These are phyloP conservation scores for Strigamia maritima DNA, from an alignment of 2,888 invertebrate genomes.

Conservation along the genomic window DNA sequence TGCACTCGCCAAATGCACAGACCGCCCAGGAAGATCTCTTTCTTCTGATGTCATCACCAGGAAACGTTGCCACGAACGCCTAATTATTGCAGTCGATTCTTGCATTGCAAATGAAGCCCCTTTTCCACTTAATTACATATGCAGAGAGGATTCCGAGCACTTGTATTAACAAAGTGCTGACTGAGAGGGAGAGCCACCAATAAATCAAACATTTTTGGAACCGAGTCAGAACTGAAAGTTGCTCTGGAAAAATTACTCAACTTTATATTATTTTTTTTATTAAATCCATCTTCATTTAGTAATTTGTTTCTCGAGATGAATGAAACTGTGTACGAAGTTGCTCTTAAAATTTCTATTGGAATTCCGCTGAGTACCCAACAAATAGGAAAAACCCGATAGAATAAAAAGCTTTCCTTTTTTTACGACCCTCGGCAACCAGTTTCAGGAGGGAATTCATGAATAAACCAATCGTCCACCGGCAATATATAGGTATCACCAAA, in stretches of 20 bases:
- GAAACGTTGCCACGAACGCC: background rate
- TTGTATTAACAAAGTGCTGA: slow-evolving; percentile 28
- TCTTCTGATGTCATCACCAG: slow-evolving; percentile 9
- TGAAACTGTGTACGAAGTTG: background rate
- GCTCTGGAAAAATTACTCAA: background rate
- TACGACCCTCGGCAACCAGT: slow-evolving; percentile 32
- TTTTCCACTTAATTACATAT: slow-evolving; percentile 18
- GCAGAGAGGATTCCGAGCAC: slow-evolving; percentile 9
- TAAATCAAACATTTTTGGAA: slow-evolving; percentile 16
- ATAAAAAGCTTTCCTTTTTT: slow-evolving; percentile 26
- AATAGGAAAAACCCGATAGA: slow-evolving; percentile 30
- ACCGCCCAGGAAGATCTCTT: slow-evolving; percentile 21
- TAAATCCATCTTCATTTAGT: background rate
- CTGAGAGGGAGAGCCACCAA: background rate
- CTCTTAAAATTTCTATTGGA: slow-evolving; percentile 27
- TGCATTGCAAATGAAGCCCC: slow-evolving; percentile 27
- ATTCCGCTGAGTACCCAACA: slow-evolving; percentile 24
- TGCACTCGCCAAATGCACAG: slow-evolving; percentile 23
- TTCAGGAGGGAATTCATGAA: slow-evolving; percentile 27
- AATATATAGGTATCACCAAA: slow-evolving; percentile 25
- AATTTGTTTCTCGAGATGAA: background rate
- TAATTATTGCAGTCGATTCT: slow-evolving; percentile 30
- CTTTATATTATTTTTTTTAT: background rate
- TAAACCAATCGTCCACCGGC: slow-evolving; percentile 34
- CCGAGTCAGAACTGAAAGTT: background rate